Percentiles rank a stretch among this genome's conserved stretches.
phyloP scores from a whole-genome alignment of 1,140 invertebrate species.

The Octopus sinensis region DNA sequence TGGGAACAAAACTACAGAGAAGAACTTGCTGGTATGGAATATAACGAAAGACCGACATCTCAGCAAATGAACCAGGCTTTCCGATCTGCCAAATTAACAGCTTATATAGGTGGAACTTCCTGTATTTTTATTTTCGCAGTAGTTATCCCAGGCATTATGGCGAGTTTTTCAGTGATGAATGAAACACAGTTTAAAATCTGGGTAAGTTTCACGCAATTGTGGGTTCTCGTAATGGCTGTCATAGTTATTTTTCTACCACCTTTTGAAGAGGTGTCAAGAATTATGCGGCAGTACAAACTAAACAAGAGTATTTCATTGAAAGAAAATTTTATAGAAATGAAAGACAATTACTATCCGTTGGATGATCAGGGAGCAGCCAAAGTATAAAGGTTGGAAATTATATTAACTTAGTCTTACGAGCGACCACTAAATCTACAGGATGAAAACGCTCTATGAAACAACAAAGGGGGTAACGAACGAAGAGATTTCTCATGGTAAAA shows the following conservation, averaged over 20 bases:
- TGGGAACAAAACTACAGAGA: slow-evolving; percentile 56
- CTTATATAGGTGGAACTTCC: slow-evolving; percentile 42
- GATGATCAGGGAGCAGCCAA: slow-evolving; percentile 15
- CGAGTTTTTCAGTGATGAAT: slow-evolving; percentile 45
- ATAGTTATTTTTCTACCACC: slow-evolving; percentile 49
- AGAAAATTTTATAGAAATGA: not conserved
- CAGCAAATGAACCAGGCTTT: slow-evolving; percentile 50
- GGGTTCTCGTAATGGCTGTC: slow-evolving; percentile 48
- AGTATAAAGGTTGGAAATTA: slow-evolving; percentile 13
- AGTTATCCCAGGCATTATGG: slow-evolving; percentile 50
- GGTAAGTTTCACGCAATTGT: slow-evolving; percentile 48
- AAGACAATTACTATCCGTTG: slow-evolving; percentile 9
- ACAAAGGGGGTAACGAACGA: not conserved
- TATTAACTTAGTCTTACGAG: not conserved
- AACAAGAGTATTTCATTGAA: slow-evolving; percentile 26
- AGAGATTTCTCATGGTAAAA: not conserved
- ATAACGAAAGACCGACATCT: slow-evolving; percentile 49
- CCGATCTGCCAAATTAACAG: slow-evolving; percentile 44
- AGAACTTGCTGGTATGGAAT: slow-evolving; percentile 44
- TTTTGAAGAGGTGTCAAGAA: slow-evolving; percentile 45
- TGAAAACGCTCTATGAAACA: no score
- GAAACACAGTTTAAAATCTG: slow-evolving; percentile 46
- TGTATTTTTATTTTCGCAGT: slow-evolving; percentile 46
- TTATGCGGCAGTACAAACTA: slow-evolving; percentile 44
- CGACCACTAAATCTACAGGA: not conserved